phyloP scores from a whole-genome alignment of 2,113 vertebrate genomes.

The Pangasianodon hypophthalmus region DNA sequence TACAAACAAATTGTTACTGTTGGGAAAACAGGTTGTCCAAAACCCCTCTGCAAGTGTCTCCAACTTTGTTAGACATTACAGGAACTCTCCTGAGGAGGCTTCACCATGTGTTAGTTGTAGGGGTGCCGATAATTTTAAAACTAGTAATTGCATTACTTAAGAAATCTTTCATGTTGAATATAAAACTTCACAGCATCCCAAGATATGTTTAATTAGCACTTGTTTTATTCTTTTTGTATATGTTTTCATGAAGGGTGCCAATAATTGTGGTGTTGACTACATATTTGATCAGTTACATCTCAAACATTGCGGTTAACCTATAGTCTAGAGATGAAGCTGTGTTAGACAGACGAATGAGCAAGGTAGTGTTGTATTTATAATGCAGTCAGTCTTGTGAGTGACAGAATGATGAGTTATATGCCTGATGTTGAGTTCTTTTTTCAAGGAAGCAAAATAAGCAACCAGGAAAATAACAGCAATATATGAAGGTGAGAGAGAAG shows the following conservation, averaged over 20 bases:
- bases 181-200: not conserved
- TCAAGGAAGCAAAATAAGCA: not conserved
- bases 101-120: not conserved
- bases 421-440: not conserved
- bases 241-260: not conserved
- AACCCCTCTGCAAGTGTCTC: not conserved
- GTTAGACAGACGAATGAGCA: not conserved
- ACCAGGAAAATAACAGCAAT: not conserved
- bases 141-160: not conserved
- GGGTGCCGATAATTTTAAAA: not conserved
- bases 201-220: not conserved
- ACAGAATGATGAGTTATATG: not conserved
- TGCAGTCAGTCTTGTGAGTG: conserved; percentile 11
- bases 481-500: not conserved
- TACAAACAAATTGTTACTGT: not conserved
- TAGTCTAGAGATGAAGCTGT: not conserved
- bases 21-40: not conserved
- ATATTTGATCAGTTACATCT: not conserved
- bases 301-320: not conserved
- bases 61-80: not conserved
- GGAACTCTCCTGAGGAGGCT: not conserved
- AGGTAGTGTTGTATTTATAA: not conserved
- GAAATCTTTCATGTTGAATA: not conserved
- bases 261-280: not conserved
- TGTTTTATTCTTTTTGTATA: not conserved